Evolutionary conservation across 2,888 invertebrate species (phyloP).

Genomic region (Thera britannica): DNA sequence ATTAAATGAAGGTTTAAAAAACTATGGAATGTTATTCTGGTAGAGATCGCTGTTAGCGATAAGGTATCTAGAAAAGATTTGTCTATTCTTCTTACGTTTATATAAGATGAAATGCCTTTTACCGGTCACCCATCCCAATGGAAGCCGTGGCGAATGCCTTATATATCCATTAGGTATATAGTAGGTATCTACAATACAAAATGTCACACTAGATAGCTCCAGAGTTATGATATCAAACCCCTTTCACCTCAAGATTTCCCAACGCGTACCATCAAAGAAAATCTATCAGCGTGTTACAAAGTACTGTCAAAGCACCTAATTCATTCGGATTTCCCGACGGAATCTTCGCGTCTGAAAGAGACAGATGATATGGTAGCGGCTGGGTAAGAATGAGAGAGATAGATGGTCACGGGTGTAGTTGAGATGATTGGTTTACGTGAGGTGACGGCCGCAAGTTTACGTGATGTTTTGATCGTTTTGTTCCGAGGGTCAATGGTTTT

Average conservation of each 20-base stretch:
- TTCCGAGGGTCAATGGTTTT: slow-evolving; percentile 45
- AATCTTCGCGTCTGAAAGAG: slow-evolving; percentile 57
- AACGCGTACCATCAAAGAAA: slow-evolving; percentile 66
- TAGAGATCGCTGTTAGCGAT: too few relatives aligned
- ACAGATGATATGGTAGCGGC: slow-evolving; percentile 31
- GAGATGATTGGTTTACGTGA: slow-evolving; percentile 83
- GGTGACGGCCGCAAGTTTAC: slow-evolving; percentile 73
- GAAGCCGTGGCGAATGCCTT: too few relatives aligned
- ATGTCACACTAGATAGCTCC: too few relatives aligned
- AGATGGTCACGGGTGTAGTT: slow-evolving; percentile 77
- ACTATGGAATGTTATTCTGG: too few relatives aligned
- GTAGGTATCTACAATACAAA: too few relatives aligned
- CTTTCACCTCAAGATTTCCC: slow-evolving; percentile 41
- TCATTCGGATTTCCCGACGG: slow-evolving; percentile 82
- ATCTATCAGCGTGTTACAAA: slow-evolving; percentile 75
- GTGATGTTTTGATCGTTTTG: slow-evolving; percentile 63
- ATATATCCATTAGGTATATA: too few relatives aligned
- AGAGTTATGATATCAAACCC: slow-evolving; percentile 5
- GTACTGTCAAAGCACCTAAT: slow-evolving; percentile 82
- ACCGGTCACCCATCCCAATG: too few relatives aligned
- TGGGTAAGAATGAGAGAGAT: slow-evolving; percentile 55
- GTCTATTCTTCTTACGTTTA: too few relatives aligned
- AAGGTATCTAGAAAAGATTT: too few relatives aligned
- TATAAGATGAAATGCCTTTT: too few relatives aligned
- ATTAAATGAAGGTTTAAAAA: too few relatives aligned